Evolutionary conservation across 2,797 vertebrate genomes (phyloP), one percentile per base, ranked within the genome.

Genomic region (Premnoplex brunnescens): DNA sequence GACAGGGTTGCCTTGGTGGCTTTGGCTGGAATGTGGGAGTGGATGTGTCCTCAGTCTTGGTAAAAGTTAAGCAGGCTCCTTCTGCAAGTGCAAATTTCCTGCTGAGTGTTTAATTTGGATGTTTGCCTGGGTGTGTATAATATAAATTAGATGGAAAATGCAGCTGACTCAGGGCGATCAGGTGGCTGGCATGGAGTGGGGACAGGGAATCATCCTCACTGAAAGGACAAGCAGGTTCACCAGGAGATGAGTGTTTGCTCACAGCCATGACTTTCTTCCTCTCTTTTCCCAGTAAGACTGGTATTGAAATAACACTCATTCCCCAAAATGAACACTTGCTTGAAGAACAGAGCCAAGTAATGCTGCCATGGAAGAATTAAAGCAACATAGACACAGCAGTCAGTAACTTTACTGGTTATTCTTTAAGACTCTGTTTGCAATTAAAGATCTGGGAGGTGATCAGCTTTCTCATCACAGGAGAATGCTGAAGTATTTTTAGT

Each of bases 401-500:
- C 72, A 67, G 32, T 32, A 84, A 54, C 66, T 64, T 34, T 5
- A 4, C 18, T 77, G 59, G 27, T 64, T 80, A 1, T 85, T 86
- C 90, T 86, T 69, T 62, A 52, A 52, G 63, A 48, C 51, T 91
- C 88, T 85, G 81, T 73, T 90, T 94, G 93, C 82, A 87, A 14
- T 85, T 95, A 75, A 48, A 80, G 79, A 43, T 64, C 67, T 83
- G 82, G 89, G 85, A 86, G n/a, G n/a, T 78, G 62, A 72, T 93
- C 24, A 37, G 81, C 58, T 68, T 80, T 34, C 87, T 91, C 76
- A 72, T 91, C 52, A 5, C 52, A 43, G 43, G 87, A 95, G 76
- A 86, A 81, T 55, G 60, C 30, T 74, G 21, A 59, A 76, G 51
- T 74, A 34, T 68, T 91, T 95, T 81, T 72, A 63, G 73, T 26